These are phyloP conservation scores for Oreocharis arfaki DNA, from an alignment of 2,113 vertebrate species.

Conservation along the genomic window DNA sequence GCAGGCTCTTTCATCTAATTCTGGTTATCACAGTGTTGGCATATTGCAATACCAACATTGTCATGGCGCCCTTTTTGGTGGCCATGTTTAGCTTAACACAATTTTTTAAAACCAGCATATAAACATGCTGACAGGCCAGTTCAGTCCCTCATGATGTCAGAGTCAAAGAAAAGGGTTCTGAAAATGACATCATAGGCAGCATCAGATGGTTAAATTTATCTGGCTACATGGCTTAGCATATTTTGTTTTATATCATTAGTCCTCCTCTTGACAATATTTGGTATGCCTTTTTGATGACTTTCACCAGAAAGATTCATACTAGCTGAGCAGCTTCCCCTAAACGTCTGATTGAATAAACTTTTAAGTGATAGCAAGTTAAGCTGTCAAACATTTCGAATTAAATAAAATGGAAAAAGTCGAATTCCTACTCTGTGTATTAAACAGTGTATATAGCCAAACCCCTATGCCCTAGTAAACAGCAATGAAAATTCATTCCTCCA, in stretches of 20 bases:
- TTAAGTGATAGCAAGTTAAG: not conserved
- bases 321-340: not conserved
- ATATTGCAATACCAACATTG: not conserved
- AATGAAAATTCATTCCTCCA: not conserved
- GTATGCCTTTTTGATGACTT: not conserved
- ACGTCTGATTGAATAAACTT: not conserved
- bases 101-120: not conserved
- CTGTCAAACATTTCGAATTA: not conserved
- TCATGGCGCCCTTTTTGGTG: not conserved
- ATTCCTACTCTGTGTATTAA: not conserved
- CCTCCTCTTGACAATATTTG: not conserved
- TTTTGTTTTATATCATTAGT: not conserved
- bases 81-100: not conserved
- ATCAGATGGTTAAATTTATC: not conserved
- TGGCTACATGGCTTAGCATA: not conserved
- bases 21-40: not conserved
- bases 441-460: not conserved
- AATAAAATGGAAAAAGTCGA: not conserved
- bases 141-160: not conserved
- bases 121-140: not conserved
- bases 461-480: not conserved
- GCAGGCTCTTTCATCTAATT: not conserved
- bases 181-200: not conserved
- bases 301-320: not conserved
- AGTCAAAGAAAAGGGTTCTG: not conserved